Conservation (phyloP, 2,113 vertebrate species). For the Sphaerodactylus townsendi region DNA sequence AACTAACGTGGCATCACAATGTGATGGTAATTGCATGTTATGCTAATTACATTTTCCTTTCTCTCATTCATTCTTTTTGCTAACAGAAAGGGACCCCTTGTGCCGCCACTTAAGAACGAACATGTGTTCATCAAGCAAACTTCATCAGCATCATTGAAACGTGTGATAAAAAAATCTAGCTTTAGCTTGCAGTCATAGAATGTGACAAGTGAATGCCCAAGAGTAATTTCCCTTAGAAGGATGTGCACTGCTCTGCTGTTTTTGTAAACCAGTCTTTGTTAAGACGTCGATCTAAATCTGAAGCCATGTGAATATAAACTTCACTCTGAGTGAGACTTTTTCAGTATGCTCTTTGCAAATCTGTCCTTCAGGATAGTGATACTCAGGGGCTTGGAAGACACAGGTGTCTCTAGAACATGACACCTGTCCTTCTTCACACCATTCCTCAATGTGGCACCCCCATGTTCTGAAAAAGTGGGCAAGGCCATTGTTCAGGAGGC, state of each 20-base stretch:
- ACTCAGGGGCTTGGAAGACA: no score
- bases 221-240: neutral
- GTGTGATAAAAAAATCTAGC: conserved; percentile 4
- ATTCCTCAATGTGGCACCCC: no score
- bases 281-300: neutral
- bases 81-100: conserved; percentile 28
- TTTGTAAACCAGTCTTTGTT: neutral
- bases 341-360: neutral
- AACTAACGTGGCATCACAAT: conserved; percentile 45
- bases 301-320: neutral
- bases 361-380: neutral
- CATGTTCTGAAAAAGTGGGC: no score
- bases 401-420: no score
- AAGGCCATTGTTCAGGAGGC: no score
- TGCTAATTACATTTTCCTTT: conserved; percentile 33
- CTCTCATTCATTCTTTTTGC: neutral
- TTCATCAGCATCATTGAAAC: conserved; percentile 41
- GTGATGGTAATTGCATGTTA: conserved; percentile 59
- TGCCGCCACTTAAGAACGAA: conserved; percentile 33
- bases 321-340: neutral
- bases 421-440: no score
- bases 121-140: conserved; percentile 24
- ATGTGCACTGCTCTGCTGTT: neutral
- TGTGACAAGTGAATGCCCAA: conserved; percentile 14
- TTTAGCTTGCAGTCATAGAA: conserved; percentile 16